Conservation (phyloP, 2,888 invertebrate species). For the Dolichopus griseipennis region DNA sequence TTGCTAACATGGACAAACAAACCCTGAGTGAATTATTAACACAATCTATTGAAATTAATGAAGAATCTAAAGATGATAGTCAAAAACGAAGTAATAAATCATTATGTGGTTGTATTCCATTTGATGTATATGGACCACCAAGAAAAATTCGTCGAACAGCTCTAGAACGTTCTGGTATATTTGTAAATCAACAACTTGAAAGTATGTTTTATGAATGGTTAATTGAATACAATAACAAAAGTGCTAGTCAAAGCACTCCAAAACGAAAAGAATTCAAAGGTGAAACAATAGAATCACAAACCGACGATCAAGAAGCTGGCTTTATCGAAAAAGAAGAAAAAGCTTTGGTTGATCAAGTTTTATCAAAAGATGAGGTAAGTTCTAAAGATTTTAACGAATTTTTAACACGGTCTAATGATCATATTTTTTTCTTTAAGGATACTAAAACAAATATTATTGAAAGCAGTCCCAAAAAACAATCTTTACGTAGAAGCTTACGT, state of each 20-base stretch:
- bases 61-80: not conserved
- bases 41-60: not conserved
- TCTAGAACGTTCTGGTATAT: not conserved
- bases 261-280: not conserved
- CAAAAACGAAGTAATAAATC: slow-evolving; percentile 4
- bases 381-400: too few relatives aligned
- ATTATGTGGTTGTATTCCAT: not conserved
- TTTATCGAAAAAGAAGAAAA: not conserved
- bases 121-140: slow-evolving; percentile 11
- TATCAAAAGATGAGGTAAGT: not conserved
- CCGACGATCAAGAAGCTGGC: not conserved
- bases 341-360: not conserved
- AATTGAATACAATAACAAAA: not conserved
- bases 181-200: not conserved
- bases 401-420: not conserved
- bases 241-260: not conserved
- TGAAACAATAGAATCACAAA: not conserved
- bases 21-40: not conserved
- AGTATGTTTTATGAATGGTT: slow-evolving; percentile 9
- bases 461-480: not conserved
- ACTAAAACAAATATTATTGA: not conserved
- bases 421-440: not conserved
- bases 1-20: not conserved
- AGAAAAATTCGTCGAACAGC: slow-evolving; percentile 10
- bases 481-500: not conserved